Evolutionary conservation across 2,113 vertebrate species (phyloP), one percentile per base, ranked within the genome.

Genomic region (Spea multiplicata): DNA sequence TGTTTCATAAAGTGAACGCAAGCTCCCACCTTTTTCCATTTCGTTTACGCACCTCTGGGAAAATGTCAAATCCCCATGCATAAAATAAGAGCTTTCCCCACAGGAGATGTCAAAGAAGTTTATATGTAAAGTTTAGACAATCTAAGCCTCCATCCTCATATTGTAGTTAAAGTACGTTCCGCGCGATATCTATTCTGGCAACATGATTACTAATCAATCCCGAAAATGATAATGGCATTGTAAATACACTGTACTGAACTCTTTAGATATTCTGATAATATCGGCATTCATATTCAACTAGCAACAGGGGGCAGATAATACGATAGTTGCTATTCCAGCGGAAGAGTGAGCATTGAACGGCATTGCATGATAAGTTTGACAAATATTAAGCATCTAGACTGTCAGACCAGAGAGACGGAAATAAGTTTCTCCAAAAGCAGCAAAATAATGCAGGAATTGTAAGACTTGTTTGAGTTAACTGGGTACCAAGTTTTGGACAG

Each of bases 211-310:
- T 79, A 79, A 79, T 79, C 77, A 79, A 79, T 79, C 64, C 70
- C 49, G 47, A 66, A 59, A 47, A 66, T 73, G 55, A 79, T 79
- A 73, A 73, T 79, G 73, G 73, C 77, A 78, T 71, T 78, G 77
- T 79, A 79, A 73, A 73, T 73, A 79, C 62, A 45, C 49, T 79
- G 50, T 73, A 47, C 77, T 66, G 70, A 73, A 66, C 59, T 66
- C 62, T 66, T 66, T 48, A 79, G 70, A 73, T 79, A 73, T 73
- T 73, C 70, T 10, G 77, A 79, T 79, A 79, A 73, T 73, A 79
- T 73, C 48, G 67, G 62, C 71, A 79, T 79, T 79, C 77, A 79
- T 73, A 79, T 79, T 79, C 77, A 79, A 79, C 71, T 66, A 79
- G 66, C 77, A 73, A 79, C 77, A 67, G 77, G 77, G 77, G 77